Base-by-base conservation (phyloP, 2,113 vertebrate species). In the Aldabrachelys gigantea region DNA sequence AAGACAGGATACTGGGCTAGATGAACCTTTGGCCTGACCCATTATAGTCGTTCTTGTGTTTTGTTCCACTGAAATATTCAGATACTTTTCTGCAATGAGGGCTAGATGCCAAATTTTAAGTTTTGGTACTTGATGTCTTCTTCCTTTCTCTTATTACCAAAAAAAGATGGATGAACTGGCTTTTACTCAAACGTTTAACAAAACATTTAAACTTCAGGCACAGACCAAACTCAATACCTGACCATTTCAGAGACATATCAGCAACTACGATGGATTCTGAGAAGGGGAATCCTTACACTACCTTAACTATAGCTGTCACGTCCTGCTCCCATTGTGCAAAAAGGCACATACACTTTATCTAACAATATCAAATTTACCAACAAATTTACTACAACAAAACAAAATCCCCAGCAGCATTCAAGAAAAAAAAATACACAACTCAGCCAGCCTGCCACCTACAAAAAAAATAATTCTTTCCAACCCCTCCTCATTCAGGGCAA, bases 251-350 rank as follows among this genome's bases (percentile, higher is more conserved):
- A 91, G 86, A 81, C 22, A 19, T 75, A 89, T 41, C 0, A 1
- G 7, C 53, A 85, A 72, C 53, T 44, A 85, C 78, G n/a, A 85
- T 12, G 91, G 38, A 6, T 90, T 87, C n/a, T 94, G 59, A 80
- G 72, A 19, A 90, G 53, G 82, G 9, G 44, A 38, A 83, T 59
- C 16, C 90, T 92, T 89, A 53, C 29, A 29, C 14, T 19, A 65
- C 59, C 80, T 69, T 69, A 75, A 41, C 38, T 94, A 49, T 50
- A 79, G 1, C 53, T 2, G 5, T 35, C 69, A 94, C 91, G 22
- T 72, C 80, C 24, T 89, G 62, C 8, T 84, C 12, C 1, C 0
- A 44, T 91, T 91, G 80, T 65, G 89, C 21, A 47, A 94, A 41
- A 90, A 93, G 13, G 31, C 38, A 75, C 9, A n/a, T 56, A 25